Base-by-base conservation (phyloP, 2,888 invertebrate species). In the Bimastos eiseni region DNA sequence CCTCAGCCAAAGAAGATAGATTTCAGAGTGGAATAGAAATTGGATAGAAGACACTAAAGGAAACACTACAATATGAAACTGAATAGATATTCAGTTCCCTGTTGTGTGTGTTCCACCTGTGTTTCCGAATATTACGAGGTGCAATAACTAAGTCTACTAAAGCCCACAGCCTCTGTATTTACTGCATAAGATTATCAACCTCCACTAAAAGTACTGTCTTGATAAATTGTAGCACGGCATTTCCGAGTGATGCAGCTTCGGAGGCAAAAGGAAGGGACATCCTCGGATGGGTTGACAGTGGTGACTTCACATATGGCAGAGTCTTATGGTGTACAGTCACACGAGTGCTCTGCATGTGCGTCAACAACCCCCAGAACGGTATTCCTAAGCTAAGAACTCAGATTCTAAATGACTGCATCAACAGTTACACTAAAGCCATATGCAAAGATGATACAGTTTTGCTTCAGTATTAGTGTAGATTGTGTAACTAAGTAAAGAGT, bases 401-500 rank as follows among this genome's bases (percentile, higher is more conserved):
- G 70, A 70, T 70, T 70, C 30, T 70, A 70, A 70, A 70, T 70
- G 70, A 70, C 49, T 49, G 24, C 49, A 49, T 49, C 24, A 24
- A 24, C 49, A 49, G 49, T 49, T 3, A 21, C 70, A 30, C 70
- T 70, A n/a, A 5, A n/a, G 70, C 70, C 70, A n/a, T n/a, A 70
- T 11, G 70, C 70, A n/a, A n/a, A 70, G 70, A 70, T 70, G 24
- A 6, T 24, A 24, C 49, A 70, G 30, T 11, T 70, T 30, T n/a
- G 17, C 5, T n/a, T 30, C n/a, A 70, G 70, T n/a, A 15, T 49
- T 24, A 49, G 0, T 49, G 21, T n/a, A n/a, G n/a, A n/a, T n/a
- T n/a, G n/a, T n/a, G n/a, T 70, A n/a, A 70, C n/a, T 70, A 70
- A 70, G 70, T 70, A n/a, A 70, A n/a, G n/a, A n/a, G 70, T 70